Base-by-base conservation (phyloP, 2,888 invertebrate genomes). In the Erpobdella octoculata region DNA sequence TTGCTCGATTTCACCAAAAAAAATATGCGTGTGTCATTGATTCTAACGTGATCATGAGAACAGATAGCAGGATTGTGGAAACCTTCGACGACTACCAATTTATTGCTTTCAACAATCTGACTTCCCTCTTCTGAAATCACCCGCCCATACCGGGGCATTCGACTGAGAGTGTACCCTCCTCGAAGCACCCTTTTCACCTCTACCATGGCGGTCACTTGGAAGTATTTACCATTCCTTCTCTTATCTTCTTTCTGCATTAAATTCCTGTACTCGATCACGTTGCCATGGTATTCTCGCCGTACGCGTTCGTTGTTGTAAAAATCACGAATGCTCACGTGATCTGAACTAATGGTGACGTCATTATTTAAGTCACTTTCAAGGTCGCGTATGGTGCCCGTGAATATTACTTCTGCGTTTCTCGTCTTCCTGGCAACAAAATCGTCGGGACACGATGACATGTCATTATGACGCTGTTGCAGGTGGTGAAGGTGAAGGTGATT, bases 21-120 rank as follows among this genome's bases (percentile, higher is more conserved):
- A 74, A 83, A 83, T 62, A 83, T 83, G 67, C 81, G 77, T 4
- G 83, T 83, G 69, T 83, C 83, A 66, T 78, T 77, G 59, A 77
- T 77, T 4, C 77, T 72, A 2, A 82, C 78, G 25, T 76, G 72
- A 71, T 78, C 80, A 28, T 65, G 48, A n/a, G 77, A 74, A 75
- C 83, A 83, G 25, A 83, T 79, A 33, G 74, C 70, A 0, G 79
- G 78, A 5, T 62, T 62, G 35, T 62, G 28, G 71, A 83, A 80
- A 5, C 82, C 82, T 12, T 81, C 80, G 3, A 83, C 78, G 72
- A 77, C 75, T 8, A 81, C 75, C 73, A 74, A 66, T 62, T 74
- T 73, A 35, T 70, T 48, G 3, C 41, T 25, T 9, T 48, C 66
- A 21, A n/a, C 25, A 15, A 25, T 6, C 15, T 37, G 58, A n/a